Evolutionary conservation across 2,888 invertebrate species (phyloP).

Genomic region (Amphiduros pacificus): DNA sequence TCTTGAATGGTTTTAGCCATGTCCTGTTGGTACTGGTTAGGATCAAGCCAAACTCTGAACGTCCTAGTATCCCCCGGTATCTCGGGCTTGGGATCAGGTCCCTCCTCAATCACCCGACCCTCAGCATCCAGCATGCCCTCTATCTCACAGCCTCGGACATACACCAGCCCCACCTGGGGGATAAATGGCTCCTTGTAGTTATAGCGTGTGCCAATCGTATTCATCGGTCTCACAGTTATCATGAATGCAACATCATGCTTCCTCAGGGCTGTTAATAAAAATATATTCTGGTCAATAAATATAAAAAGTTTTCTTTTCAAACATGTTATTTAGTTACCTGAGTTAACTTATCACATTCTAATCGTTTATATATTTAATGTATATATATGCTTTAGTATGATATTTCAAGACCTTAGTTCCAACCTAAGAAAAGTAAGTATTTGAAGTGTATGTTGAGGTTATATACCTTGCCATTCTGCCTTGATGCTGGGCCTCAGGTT

Average conservation of each 20-base stretch:
- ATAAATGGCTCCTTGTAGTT: constrained; percentile 73
- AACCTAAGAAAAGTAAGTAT: no score
- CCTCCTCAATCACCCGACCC: constrained; percentile 90
- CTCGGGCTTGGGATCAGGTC: constrained; percentile 69
- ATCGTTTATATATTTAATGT: no score
- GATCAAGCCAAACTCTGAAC: constrained; percentile 91
- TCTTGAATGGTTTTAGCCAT: constrained; percentile 76
- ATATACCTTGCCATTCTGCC: constrained; percentile 83
- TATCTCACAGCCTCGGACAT: constrained; percentile 95
- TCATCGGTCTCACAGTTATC: constrained; percentile 83
- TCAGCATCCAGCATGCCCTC: constrained; percentile 97
- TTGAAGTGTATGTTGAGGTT: no score
- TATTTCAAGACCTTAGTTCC: no score
- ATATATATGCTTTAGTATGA: no score
- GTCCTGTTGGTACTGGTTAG: constrained; percentile 94
- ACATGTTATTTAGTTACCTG: no score
- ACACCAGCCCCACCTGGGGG: constrained; percentile 83
- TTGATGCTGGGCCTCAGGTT: constrained; percentile 90
- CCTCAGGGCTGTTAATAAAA: constrained; percentile 66
- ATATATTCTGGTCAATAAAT: no score
- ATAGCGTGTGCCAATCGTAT: constrained; percentile 72
- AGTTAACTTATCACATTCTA: no score
- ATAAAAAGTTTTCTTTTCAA: no score
- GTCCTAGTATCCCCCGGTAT: constrained; percentile 87
- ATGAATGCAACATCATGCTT: constrained; percentile 98